phyloP scores from a whole-genome alignment of 2,113 vertebrate genomes.

The Leptobrachium leishanense region DNA sequence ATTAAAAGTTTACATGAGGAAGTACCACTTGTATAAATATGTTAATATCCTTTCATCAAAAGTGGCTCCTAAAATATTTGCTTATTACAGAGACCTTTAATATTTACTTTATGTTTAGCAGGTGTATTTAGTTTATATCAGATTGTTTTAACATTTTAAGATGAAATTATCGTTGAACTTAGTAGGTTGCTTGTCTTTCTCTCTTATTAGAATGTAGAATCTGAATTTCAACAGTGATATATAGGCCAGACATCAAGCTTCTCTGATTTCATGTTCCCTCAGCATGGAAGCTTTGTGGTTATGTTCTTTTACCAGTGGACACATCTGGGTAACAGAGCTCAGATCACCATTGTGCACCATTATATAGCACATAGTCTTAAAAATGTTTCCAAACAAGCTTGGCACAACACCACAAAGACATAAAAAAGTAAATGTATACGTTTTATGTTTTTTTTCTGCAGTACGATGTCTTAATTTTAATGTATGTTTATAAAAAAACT shows the following conservation, averaged over 20 bases:
- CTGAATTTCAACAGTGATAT: conserved; percentile 73
- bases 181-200: conserved; percentile 73
- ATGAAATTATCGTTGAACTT: conserved; percentile 66
- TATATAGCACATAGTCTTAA: conserved; percentile 44
- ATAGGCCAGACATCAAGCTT: conserved; percentile 93
- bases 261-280: conserved; percentile 95
- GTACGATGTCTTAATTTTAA: background rate
- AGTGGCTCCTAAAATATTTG: too few relatives aligned
- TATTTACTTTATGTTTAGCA: conserved; percentile 72
- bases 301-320: conserved; percentile 72
- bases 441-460: background rate
- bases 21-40: too few relatives aligned
- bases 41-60: too few relatives aligned
- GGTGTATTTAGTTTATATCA: conserved; percentile 88
- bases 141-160: conserved; percentile 83
- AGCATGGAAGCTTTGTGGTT: conserved; percentile 80
- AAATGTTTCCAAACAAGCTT: conserved; percentile 19
- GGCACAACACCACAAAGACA: background rate
- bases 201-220: conserved; percentile 78
- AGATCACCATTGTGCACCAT: conserved; percentile 57
- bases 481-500: background rate
- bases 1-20: too few relatives aligned
- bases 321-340: conserved; percentile 81
- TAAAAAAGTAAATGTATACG: background rate
- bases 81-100: background rate